Evolutionary conservation across 2,888 invertebrate genomes (phyloP).

Genomic region (Melitaea athalia): DNA sequence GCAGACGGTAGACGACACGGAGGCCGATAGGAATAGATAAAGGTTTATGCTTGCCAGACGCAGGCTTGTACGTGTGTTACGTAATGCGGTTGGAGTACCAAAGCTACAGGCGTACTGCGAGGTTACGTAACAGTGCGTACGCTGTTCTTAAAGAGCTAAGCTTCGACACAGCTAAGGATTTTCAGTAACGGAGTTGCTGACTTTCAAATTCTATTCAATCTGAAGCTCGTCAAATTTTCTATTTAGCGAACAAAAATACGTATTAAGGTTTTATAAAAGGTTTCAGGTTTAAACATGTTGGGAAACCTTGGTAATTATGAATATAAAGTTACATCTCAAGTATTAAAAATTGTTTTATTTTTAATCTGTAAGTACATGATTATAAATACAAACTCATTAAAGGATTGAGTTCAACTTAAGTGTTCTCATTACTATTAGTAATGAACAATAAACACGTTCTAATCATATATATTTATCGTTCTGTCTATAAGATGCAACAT

Average conservation of each 20-base stretch:
- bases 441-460: constrained; percentile 1
- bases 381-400: neutral
- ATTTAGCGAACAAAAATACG: constrained; percentile 3
- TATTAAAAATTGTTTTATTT: neutral
- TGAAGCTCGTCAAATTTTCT: constrained; percentile 14
- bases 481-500: neutral
- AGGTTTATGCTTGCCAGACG: constrained; percentile 47
- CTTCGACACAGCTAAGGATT: constrained; percentile 55
- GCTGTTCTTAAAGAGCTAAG: constrained; percentile 53
- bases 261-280: neutral
- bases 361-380: neutral
- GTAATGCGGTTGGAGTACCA: constrained; percentile 49
- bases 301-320: too few species aligned
- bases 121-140: constrained; percentile 62
- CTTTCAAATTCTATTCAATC: constrained; percentile 19
- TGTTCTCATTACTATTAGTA: neutral
- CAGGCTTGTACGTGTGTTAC: constrained; percentile 54
- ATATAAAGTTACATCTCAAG: too few species aligned
- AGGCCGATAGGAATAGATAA: constrained; percentile 39
- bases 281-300: too few species aligned
- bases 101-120: constrained; percentile 49
- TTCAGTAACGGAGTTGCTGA: constrained; percentile 26
- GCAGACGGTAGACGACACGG: constrained; percentile 35
- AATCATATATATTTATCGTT: neutral
- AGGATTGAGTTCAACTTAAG: neutral